These are phyloP conservation scores for Antennarius maculatus DNA, from an alignment of 2,797 vertebrate species.

Conservation along the genomic window DNA sequence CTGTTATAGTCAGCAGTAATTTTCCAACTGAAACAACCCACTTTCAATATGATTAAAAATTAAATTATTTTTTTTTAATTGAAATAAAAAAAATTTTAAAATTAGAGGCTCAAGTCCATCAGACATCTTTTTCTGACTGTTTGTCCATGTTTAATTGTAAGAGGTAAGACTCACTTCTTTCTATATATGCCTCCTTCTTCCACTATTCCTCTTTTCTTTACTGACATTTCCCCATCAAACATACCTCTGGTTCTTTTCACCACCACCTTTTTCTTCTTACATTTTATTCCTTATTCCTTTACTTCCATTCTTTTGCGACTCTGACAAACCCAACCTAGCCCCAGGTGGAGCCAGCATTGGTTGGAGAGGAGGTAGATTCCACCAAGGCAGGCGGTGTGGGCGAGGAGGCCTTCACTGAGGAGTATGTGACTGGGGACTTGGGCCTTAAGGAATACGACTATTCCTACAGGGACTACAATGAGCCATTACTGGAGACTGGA, in stretches of 20 bases:
- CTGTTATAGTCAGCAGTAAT: conserved; percentile 2
- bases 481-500: conserved; percentile 79
- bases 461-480: conserved; percentile 88
- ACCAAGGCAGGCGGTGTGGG: conserved; percentile 71
- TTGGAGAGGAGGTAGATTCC: conserved; percentile 72
- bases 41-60: neutral
- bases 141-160: conserved; percentile 60
- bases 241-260: conserved; percentile 11
- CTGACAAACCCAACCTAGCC: conserved; percentile 53
- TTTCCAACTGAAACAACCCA: conserved; percentile 11
- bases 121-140: conserved; percentile 55
- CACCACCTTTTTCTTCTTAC: conserved; percentile 13
- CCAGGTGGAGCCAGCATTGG: conserved; percentile 74
- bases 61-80: no score
- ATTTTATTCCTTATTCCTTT: conserved; percentile 9
- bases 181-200: conserved; percentile 59
- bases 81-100: no score
- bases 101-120: conserved; percentile 17
- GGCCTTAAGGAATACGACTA: conserved; percentile 88
- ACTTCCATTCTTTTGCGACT: conserved; percentile 37
- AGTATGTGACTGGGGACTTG: conserved; percentile 83
- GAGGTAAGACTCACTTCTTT: conserved; percentile 82
- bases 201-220: conserved; percentile 23
- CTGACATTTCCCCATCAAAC: conserved; percentile 27
- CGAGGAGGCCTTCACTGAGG: conserved; percentile 83